phyloP scores from a whole-genome alignment of 2,797 vertebrate species.

The Oreortyx pictus region DNA sequence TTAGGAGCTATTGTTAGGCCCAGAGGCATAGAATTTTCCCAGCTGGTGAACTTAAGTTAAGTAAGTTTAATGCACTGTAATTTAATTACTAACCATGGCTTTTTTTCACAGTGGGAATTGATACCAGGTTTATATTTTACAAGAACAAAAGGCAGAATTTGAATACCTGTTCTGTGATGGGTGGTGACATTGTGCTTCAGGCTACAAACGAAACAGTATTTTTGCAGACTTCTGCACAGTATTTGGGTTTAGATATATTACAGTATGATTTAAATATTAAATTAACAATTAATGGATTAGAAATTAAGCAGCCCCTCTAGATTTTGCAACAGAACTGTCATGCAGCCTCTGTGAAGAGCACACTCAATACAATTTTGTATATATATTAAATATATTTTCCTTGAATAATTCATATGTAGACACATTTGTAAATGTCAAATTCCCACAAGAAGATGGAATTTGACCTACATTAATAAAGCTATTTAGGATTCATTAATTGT shows the following conservation, averaged over 20 bases:
- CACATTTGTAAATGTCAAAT: constrained; percentile 79
- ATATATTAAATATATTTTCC: constrained; percentile 29
- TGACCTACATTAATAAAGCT: constrained; percentile 80
- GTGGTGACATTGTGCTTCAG: constrained; percentile 43
- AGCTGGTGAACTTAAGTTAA: constrained; percentile 81
- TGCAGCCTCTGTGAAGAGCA: constrained; percentile 6
- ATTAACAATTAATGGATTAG: constrained; percentile 72
- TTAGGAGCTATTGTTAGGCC: constrained; percentile 80
- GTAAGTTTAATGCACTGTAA: constrained; percentile 82
- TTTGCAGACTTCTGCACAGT: constrained; percentile 42
- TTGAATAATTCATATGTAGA: constrained; percentile 75
- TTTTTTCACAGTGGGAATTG: constrained; percentile 76
- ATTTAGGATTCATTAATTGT: constrained; percentile 81
- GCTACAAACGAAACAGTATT: constrained; percentile 59
- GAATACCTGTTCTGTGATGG: constrained; percentile 46
- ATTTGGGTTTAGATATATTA: constrained; percentile 56
- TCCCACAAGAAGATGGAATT: constrained; percentile 74
- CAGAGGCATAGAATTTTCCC: constrained; percentile 77
- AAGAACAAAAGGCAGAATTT: constrained; percentile 66
- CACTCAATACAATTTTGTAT: constrained; percentile 42
- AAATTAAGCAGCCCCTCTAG: constrained; percentile 35
- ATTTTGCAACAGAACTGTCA: constrained; percentile 11
- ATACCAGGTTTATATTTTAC: constrained; percentile 71
- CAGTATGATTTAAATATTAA: constrained; percentile 59
- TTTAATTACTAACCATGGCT: constrained; percentile 82